Evolutionary conservation across 2,113 vertebrate species (phyloP).

Genomic region (Sitta europaea): DNA sequence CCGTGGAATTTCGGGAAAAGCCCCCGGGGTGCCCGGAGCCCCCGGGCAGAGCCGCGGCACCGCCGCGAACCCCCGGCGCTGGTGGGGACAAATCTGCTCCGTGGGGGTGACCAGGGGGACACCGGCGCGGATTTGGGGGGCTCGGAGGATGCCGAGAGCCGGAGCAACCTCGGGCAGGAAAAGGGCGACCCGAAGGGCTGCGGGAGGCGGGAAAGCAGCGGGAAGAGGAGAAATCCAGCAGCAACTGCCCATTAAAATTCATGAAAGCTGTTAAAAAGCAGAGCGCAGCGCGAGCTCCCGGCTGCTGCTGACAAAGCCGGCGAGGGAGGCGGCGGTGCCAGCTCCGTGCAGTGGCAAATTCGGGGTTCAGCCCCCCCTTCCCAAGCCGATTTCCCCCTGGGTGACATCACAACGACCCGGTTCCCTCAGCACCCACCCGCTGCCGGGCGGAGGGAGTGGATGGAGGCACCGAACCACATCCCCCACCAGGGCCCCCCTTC

Average conservation of each 20-base stretch:
- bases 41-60: background rate
- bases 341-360: background rate
- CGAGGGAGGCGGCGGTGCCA: background rate
- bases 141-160: background rate
- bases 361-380: background rate
- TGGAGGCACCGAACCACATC: background rate
- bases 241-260: conserved; percentile 58
- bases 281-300: background rate
- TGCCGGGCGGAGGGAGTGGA: background rate
- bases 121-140: accelerated
- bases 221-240: background rate
- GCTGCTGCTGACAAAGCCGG: conserved; percentile 20
- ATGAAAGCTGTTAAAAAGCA: conserved; percentile 41
- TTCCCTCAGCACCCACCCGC: background rate
- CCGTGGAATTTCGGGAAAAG: background rate
- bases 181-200: background rate
- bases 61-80: accelerated
- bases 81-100: accelerated
- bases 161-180: background rate
- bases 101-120: accelerated
- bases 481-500: background rate
- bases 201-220: background rate
- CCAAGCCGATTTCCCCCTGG: accelerated
- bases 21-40: background rate
- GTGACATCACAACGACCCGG: accelerated